Base-by-base conservation (phyloP, 2,888 invertebrate genomes). In the Phymatocera aterrima region DNA sequence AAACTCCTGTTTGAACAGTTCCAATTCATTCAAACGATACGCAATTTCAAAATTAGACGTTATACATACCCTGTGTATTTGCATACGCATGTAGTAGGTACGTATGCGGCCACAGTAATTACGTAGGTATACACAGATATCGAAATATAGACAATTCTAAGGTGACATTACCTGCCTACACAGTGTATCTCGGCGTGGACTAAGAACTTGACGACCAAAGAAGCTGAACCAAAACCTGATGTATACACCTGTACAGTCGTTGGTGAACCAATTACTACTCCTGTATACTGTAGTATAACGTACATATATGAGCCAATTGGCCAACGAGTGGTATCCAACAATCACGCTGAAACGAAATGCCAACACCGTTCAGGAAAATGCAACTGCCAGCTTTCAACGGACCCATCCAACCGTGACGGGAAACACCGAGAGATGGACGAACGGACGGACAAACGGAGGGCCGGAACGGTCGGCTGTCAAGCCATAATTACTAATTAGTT, bases 401-500 rank as follows among this genome's bases (percentile, higher is more conserved):
- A 31, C 15, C 43, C 75, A 28, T 75, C 60, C 75, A 60, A 75
- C 75, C 43, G 75, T 75, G 57, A 72, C 51, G 51, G 72, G 72
- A 72, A 24, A 75, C 60, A 48, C 57, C 75, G 75, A 75, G 75
- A 57, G 74, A 57, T 21, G 70, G 74, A 40, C 57, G 54, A 48
- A 34, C 40, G 68, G n/a, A 54, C 31, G 78, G 57, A 57, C 37
- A 40, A 57, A 74, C 60, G 81, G 83, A 80, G 82, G 83, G 81
- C 80, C 78, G 81, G 82, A 86, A 85, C 83, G 83, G 83, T 83
- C 83, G 83, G 82, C 83, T 86, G 86, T 85, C 87, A 86, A 85
- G 83, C 85, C 81, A 84, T 86, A 89, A 88, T 90, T 89, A 87
- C 87, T 90, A 90, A 90, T 90, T 90, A 89, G 88, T 84, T 82